A percentile compares a stretch with the other conserved stretches of the same genome.
Conservation (phyloP, 1,140 invertebrate genomes). For the Glossosoma conforme region DNA sequence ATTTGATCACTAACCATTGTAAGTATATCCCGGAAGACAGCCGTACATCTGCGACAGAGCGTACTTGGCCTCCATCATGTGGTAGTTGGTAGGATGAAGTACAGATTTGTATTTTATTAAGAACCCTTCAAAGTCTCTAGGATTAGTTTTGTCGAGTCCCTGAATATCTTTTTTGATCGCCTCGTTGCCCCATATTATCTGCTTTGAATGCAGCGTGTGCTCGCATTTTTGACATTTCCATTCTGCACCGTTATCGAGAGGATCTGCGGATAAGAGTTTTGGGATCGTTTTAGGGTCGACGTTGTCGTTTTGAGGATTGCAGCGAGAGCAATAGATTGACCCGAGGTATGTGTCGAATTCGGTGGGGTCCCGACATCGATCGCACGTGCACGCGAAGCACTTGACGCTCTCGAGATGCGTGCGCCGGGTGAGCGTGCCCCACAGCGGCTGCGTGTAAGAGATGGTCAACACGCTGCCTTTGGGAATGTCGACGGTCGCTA, state of each 20-base stretch:
- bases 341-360: slow-evolving; percentile 59
- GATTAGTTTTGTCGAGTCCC: slow-evolving; percentile 50
- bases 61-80: slow-evolving; percentile 62
- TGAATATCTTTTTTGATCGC: slow-evolving; percentile 57
- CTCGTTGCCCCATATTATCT: slow-evolving; percentile 55
- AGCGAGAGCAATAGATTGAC: slow-evolving; percentile 57
- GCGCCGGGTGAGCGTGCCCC: slow-evolving; percentile 59
- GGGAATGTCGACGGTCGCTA: slow-evolving; percentile 57
- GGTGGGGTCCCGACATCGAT: slow-evolving; percentile 58
- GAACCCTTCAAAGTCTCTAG: slow-evolving; percentile 56
- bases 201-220: slow-evolving; percentile 48
- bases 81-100: slow-evolving; percentile 60
- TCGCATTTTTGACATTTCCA: slow-evolving; percentile 63
- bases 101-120: slow-evolving; percentile 54
- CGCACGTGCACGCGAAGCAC: slow-evolving; percentile 60
- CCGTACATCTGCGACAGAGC: slow-evolving; percentile 62
- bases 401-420: slow-evolving; percentile 57
- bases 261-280: slow-evolving; percentile 54
- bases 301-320: slow-evolving; percentile 47
- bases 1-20: slow-evolving; percentile 45
- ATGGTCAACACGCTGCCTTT: slow-evolving; percentile 60
- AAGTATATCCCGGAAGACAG: slow-evolving; percentile 49
- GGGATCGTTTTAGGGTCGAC: slow-evolving; percentile 33
- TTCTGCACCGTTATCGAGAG: slow-evolving; percentile 51
- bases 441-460: slow-evolving; percentile 62